A percentile compares a stretch with the other conserved stretches of the same genome.
These are phyloP conservation scores for Hyposmocoma kahamanoa DNA, from an alignment of 1,140 invertebrate genomes.

Conservation along the genomic window DNA sequence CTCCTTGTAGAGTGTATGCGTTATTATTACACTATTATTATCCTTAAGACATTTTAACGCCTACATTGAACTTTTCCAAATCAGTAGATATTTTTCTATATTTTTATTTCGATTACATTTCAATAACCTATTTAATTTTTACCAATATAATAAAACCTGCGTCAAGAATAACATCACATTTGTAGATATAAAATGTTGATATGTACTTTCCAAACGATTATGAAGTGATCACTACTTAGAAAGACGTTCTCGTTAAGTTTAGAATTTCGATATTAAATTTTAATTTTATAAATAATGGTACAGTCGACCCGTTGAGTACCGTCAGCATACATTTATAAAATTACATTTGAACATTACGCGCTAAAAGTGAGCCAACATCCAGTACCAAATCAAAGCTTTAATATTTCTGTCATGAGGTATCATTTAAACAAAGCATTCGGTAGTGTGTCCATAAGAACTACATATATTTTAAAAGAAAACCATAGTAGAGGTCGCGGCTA, in stretches of 20 bases:
- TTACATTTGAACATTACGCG: conserved; percentile 23
- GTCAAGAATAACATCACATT: not conserved
- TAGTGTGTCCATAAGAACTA: too few relatives aligned
- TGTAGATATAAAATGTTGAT: not conserved
- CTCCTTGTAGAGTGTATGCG: too few relatives aligned
- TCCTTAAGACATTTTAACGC: conserved; percentile 30
- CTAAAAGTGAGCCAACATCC: conserved; percentile 46
- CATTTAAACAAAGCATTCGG: too few relatives aligned
- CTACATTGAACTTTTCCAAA: conserved; percentile 38
- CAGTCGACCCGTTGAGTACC: conserved; percentile 35
- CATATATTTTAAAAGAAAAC: too few relatives aligned
- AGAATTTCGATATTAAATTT: not conserved
- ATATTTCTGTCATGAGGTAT: too few relatives aligned
- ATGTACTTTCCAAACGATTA: not conserved
- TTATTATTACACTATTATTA: conserved; percentile 29
- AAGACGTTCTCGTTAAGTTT: too few relatives aligned
- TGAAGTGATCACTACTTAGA: too few relatives aligned
- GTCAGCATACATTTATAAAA: conserved; percentile 26
- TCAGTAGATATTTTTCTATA: conserved; percentile 8
- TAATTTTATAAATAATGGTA: not conserved
- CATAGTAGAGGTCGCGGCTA: too few relatives aligned
- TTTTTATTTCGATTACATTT: not conserved
- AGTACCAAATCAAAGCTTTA: conserved; percentile 71
- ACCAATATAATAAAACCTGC: not conserved
- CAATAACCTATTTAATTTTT: not conserved